Conservation (phyloP, 2,113 vertebrate genomes). For the Cinclus mexicanus region DNA sequence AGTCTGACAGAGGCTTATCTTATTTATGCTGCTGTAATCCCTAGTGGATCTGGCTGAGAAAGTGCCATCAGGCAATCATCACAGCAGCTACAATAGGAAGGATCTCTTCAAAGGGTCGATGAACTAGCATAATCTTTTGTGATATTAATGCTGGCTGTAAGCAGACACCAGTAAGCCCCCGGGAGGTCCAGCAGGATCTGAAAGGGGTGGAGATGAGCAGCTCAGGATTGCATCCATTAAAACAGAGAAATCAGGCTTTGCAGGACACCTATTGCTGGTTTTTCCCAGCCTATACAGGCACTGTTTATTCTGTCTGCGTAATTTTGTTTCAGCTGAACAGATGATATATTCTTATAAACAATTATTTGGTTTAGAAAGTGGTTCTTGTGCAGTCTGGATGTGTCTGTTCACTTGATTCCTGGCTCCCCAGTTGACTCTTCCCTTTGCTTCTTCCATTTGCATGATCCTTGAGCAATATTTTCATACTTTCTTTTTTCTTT, state of each 20-base stretch:
- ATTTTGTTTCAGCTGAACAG: background rate
- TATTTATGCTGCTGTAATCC: conserved; percentile 40
- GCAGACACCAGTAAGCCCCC: background rate
- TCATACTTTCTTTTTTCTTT: background rate
- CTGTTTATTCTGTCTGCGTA: background rate
- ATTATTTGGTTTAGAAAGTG: background rate
- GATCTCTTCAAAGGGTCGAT: background rate
- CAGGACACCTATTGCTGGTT: background rate
- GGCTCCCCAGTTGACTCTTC: background rate
- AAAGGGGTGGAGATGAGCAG: background rate
- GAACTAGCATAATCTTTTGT: background rate
- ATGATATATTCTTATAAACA: background rate
- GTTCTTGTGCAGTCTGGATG: background rate
- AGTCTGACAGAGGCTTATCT: background rate
- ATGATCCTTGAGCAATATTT: background rate
- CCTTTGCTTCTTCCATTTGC: background rate
- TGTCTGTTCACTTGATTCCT: background rate
- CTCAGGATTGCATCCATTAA: background rate
- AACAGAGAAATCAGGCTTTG: background rate
- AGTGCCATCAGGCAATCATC: background rate
- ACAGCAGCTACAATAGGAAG: background rate
- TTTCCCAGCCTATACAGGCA: background rate
- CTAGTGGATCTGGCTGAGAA: conserved; percentile 33
- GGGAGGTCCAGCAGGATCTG: background rate
- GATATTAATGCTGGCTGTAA: background rate